These are phyloP conservation scores for Rana temporaria DNA, from an alignment of 2,113 vertebrate species.

Conservation along the genomic window DNA sequence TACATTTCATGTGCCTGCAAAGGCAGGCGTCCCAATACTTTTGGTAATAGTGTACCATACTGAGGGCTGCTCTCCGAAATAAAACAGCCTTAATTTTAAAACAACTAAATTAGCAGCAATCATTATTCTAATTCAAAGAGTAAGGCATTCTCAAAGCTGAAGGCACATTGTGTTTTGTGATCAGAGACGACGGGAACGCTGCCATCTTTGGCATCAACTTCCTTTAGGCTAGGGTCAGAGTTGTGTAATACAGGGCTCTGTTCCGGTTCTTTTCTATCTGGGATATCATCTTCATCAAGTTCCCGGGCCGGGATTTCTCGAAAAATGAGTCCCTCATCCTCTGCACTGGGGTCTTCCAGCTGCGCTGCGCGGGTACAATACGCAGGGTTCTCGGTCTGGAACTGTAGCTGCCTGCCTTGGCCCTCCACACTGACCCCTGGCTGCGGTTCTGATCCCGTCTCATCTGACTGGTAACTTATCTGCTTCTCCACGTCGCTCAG, in stretches of 20 bases:
- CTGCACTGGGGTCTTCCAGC: background rate
- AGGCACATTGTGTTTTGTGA: conserved; percentile 77
- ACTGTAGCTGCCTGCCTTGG: background rate
- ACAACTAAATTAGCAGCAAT: too few species aligned
- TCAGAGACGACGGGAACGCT: conserved; percentile 71
- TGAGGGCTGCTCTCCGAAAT: too few species aligned
- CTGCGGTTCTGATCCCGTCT: conserved; percentile 12
- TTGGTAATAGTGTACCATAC: too few species aligned
- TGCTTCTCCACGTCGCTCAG: background rate
- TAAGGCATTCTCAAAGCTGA: conserved; percentile 81
- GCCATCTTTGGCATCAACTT: conserved; percentile 72
- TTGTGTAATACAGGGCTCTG: background rate
- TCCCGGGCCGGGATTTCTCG: conserved; percentile 16
- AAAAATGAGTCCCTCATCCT: background rate
- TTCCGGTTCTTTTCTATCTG: background rate
- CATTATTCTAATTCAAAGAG: conserved; percentile 86
- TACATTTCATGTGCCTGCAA: too few species aligned
- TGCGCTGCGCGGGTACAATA: conserved; percentile 40
- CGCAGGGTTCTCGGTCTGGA: conserved; percentile 4
- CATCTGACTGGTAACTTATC: background rate
- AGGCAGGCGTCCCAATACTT: too few species aligned
- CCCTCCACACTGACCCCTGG: conserved; percentile 12
- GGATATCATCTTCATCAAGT: conserved; percentile 59
- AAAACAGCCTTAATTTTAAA: too few species aligned
- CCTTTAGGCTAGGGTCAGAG: conserved; percentile 64